A percentile compares a stretch with the other conserved stretches of the same genome.
phyloP scores from a whole-genome alignment of 2,113 vertebrate genomes.

The Crotophaga sulcirostris region DNA sequence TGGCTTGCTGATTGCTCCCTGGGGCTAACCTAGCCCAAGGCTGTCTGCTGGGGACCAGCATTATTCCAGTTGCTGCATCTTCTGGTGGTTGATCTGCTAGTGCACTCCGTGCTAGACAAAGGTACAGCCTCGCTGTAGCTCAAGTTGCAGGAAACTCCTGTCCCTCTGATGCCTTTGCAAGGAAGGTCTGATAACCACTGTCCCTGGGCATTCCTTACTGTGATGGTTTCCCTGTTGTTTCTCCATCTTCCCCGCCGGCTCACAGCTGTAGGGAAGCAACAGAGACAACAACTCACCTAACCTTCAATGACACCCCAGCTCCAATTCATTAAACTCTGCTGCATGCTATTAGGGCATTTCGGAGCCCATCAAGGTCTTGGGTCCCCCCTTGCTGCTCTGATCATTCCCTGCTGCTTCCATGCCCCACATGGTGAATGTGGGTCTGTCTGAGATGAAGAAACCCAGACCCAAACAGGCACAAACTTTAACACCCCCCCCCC shows the following conservation, averaged over 20 bases:
- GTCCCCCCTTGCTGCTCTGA: not conserved
- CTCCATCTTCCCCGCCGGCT: not conserved
- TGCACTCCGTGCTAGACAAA: not conserved
- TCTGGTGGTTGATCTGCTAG: not conserved
- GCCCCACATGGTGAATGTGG: not conserved
- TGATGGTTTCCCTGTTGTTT: not conserved
- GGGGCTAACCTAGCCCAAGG: not conserved
- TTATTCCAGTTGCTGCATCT: not conserved
- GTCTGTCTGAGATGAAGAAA: not conserved
- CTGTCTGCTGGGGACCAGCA: accelerated
- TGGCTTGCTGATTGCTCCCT: not conserved
- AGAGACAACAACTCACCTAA: not conserved
- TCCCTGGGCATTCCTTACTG: not conserved
- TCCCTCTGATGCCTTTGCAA: not conserved
- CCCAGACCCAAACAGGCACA: not conserved
- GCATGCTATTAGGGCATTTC: not conserved
- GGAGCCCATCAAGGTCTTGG: not conserved
- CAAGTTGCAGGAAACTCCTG: not conserved
- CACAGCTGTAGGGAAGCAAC: not conserved
- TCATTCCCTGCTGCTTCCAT: not conserved
- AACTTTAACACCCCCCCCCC: accelerated
- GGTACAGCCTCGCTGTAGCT: not conserved
- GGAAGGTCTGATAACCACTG: not conserved
- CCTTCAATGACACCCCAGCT: not conserved
- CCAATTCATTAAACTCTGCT: not conserved